Conservation (phyloP, 2,797 vertebrate species). For the Naso thynnoides region DNA sequence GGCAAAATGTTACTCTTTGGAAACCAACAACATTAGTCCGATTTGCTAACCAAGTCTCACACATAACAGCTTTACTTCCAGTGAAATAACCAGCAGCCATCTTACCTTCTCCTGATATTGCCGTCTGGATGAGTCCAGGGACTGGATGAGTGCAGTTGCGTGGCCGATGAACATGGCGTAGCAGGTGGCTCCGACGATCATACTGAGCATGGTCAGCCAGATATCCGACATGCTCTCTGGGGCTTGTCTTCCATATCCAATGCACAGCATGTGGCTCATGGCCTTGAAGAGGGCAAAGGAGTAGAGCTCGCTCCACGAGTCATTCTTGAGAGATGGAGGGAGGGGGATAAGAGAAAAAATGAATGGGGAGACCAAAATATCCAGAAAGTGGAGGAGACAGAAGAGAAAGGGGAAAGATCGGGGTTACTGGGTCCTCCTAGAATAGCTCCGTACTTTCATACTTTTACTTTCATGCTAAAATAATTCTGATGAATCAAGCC, state of each 20-base stretch:
- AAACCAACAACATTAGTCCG: not conserved
- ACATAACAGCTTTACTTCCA: not conserved
- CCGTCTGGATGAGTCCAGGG: conserved; percentile 94
- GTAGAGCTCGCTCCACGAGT: conserved; percentile 96
- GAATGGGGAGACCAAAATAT: not conserved
- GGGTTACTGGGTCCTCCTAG: not conserved
- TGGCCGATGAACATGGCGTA: conserved; percentile 99
- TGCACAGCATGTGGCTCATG: conserved; percentile 99
- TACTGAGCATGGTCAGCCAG: conserved; percentile 99
- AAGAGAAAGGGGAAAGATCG: not conserved
- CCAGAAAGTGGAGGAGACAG: not conserved
- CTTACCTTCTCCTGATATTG: conserved; percentile 98
- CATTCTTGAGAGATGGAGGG: conserved; percentile 84
- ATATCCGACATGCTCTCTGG: conserved; percentile 98
- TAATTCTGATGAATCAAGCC: conserved; percentile 19
- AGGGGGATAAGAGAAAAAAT: not conserved
- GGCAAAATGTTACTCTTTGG: no score
- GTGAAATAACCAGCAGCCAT: not conserved
- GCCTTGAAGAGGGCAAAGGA: conserved; percentile 97
- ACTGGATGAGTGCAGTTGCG: conserved; percentile 97
- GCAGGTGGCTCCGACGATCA: conserved; percentile 98
- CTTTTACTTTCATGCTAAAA: conserved; percentile 21
- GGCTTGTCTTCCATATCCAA: conserved; percentile 94
- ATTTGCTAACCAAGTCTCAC: not conserved
- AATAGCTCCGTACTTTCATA: not conserved